These are phyloP conservation scores for Frankliniella intonsa DNA, from an alignment of 2,888 invertebrate species.

Conservation along the genomic window DNA sequence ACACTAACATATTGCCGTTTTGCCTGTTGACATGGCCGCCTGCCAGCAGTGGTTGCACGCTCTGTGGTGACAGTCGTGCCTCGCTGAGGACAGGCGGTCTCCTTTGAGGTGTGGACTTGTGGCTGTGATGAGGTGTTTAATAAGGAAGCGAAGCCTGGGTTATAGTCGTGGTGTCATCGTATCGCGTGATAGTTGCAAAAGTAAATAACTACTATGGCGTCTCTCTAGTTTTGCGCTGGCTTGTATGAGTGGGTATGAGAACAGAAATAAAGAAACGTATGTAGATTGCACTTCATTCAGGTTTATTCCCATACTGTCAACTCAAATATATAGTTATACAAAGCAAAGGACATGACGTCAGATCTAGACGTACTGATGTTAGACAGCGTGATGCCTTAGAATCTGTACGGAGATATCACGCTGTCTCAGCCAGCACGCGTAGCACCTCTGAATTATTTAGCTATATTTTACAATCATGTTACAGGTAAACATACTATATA, in stretches of 20 bases:
- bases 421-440: background rate
- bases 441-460: conserved; percentile 13
- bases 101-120: background rate
- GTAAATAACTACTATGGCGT: too few species aligned
- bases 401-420: background rate
- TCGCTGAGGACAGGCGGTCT: background rate
- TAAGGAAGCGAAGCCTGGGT: too few species aligned
- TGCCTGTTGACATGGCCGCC: too few species aligned
- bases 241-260: background rate
- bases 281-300: conserved; percentile 23
- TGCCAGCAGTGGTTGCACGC: too few species aligned
- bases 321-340: conserved; percentile 21
- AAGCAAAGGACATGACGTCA: conserved; percentile 16
- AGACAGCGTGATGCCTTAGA: background rate
- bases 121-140: background rate
- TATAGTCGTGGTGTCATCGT: too few species aligned
- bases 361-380: background rate
- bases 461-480: conserved; percentile 5
- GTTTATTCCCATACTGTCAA: conserved; percentile 18
- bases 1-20: too few species aligned
- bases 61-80: background rate
- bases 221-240: too few species aligned
- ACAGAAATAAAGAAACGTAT: background rate
- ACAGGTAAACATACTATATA: conserved; percentile 17
- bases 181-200: too few species aligned